Conservation (phyloP, 2,113 vertebrate species). For the Cardinalis cardinalis region DNA sequence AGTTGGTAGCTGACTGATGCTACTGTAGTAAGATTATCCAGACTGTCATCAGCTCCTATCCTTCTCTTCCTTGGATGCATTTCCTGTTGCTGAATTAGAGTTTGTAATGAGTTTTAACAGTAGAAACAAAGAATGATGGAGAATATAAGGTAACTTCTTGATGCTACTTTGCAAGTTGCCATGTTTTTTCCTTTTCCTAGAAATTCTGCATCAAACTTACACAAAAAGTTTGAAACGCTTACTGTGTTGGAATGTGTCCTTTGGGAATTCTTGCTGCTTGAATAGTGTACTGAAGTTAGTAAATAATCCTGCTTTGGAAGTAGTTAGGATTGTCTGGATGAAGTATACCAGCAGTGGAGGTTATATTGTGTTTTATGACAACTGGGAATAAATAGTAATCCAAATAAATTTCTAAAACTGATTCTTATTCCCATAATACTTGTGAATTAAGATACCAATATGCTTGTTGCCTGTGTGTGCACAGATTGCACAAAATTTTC, state of each 20-base stretch:
- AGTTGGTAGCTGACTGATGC: not conserved
- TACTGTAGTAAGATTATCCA: not conserved
- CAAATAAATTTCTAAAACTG: not conserved
- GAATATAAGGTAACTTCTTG: not conserved
- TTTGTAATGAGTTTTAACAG: not conserved
- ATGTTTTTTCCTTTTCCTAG: not conserved
- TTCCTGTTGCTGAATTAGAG: not conserved
- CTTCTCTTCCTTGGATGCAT: not conserved
- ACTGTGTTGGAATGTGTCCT: not conserved
- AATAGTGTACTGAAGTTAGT: not conserved
- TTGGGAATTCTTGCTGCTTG: not conserved
- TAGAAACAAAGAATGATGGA: not conserved
- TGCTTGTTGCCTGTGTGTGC: not conserved
- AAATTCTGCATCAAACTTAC: not conserved
- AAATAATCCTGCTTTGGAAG: not conserved
- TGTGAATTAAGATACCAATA: not conserved
- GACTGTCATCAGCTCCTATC: not conserved
- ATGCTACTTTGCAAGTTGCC: not conserved
- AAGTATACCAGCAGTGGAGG: not conserved
- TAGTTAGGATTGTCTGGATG: not conserved
- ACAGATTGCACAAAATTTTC: rapidly evolving
- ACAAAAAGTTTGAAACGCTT: not conserved
- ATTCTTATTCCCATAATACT: not conserved
- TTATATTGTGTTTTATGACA: not conserved
- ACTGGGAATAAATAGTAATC: not conserved